Conservation (phyloP, 2,888 invertebrate species). For the Anoplius nigerrimus region DNA sequence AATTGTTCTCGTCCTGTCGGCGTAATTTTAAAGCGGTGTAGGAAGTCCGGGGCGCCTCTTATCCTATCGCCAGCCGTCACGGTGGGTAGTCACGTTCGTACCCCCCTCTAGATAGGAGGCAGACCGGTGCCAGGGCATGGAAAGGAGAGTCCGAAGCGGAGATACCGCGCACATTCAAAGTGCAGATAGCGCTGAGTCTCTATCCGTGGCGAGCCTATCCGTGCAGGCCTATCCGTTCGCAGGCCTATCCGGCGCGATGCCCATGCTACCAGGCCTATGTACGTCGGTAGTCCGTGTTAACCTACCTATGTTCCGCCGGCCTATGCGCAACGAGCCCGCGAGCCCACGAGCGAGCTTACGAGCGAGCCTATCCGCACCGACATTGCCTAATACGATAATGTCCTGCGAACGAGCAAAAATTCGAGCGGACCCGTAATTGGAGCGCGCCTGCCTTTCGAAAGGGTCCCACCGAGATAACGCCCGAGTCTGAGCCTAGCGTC, state of each 20-base stretch:
- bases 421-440: constrained; percentile 25
- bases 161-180: constrained; percentile 44
- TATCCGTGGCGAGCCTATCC: too few species aligned
- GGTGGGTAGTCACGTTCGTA: constrained; percentile 49
- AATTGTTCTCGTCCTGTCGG: constrained; percentile 63
- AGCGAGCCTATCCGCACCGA: constrained; percentile 24
- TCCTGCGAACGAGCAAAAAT: constrained; percentile 37
- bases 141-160: constrained; percentile 43
- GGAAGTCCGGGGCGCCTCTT: constrained; percentile 63
- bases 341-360: too few species aligned
- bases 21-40: constrained; percentile 64
- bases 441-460: neutral
- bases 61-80: constrained; percentile 67
- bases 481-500: too few species aligned
- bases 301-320: too few species aligned
- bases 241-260: too few species aligned
- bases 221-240: too few species aligned
- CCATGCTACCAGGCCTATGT: too few species aligned
- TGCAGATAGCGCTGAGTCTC: constrained; percentile 50
- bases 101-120: neutral
- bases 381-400: constrained; percentile 48
- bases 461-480: too few species aligned
- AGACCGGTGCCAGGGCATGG: constrained; percentile 13
- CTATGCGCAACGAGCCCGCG: too few species aligned
- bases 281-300: too few species aligned